phyloP scores from a whole-genome alignment of 2,113 vertebrate genomes.

The Amblyornis subalaris region DNA sequence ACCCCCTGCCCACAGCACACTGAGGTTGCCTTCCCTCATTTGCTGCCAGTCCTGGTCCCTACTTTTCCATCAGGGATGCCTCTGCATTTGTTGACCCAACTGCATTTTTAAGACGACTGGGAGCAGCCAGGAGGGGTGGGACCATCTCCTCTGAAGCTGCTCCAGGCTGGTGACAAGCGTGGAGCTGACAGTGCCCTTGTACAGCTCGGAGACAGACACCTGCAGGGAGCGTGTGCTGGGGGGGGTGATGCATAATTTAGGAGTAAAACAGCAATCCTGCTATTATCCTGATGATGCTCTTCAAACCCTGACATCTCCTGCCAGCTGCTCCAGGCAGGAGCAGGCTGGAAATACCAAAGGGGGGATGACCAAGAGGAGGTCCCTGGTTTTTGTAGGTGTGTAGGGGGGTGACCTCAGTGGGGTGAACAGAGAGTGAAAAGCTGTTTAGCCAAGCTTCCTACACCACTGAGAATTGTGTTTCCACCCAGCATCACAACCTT shows the following conservation, averaged over 20 bases:
- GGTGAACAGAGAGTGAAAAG: not conserved
- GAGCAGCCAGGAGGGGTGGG: not conserved
- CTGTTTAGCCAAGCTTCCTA: not conserved
- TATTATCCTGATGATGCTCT: not conserved
- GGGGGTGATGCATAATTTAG: conserved; percentile 7
- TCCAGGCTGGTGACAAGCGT: not conserved
- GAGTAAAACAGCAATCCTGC: not conserved
- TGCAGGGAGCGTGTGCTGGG: not conserved
- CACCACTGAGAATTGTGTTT: not conserved
- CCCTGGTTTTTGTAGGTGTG: not conserved
- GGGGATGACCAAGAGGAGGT: not conserved
- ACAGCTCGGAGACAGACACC: not conserved
- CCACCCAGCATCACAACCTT: not conserved
- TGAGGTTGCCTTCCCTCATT: not conserved
- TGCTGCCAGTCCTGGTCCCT: not conserved
- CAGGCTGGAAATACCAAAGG: not conserved
- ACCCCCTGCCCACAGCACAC: not conserved
- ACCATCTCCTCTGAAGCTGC: not conserved
- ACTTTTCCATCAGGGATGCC: not conserved
- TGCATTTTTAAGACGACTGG: not conserved
- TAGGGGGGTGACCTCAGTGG: not conserved
- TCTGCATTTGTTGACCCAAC: not conserved
- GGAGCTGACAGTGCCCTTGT: not conserved
- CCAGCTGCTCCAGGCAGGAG: not conserved
- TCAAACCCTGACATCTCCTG: not conserved